Conservation (phyloP, 53 echinoderm and acorn worm genomes). For the Paelopatides confundens region DNA sequence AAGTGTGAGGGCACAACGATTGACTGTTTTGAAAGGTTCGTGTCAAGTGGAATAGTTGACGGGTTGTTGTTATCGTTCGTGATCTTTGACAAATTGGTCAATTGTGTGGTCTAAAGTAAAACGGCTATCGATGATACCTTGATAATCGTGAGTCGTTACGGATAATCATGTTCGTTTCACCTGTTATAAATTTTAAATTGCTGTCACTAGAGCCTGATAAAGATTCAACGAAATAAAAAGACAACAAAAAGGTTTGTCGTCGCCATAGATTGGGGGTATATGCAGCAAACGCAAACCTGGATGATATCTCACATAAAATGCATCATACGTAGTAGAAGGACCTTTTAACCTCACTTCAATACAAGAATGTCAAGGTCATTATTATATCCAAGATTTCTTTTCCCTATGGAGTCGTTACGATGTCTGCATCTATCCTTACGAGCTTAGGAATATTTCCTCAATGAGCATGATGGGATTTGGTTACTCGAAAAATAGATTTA, state of each 20-base stretch:
- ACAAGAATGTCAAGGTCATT: background rate
- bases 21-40: background rate
- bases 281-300: too few relatives aligned
- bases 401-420: background rate
- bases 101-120: conserved; percentile 11
- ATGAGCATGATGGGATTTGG: background rate
- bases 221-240: too few relatives aligned
- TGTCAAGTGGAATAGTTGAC: background rate
- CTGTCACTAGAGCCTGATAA: background rate
- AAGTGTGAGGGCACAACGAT: background rate
- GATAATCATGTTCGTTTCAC: background rate
- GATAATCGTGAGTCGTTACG: background rate
- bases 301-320: background rate
- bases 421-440: background rate
- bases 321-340: background rate
- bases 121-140: background rate
- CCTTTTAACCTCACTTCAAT: background rate
- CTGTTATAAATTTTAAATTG: background rate
- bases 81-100: conserved; percentile 31
- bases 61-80: background rate
- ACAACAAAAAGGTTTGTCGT: too few relatives aligned
- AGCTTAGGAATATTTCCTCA: background rate
- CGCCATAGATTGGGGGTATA: too few relatives aligned
- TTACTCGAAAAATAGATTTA: background rate
- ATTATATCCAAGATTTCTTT: background rate